These are phyloP conservation scores for Pelusios castaneus DNA, from an alignment of 2,113 vertebrate genomes.

Conservation along the genomic window DNA sequence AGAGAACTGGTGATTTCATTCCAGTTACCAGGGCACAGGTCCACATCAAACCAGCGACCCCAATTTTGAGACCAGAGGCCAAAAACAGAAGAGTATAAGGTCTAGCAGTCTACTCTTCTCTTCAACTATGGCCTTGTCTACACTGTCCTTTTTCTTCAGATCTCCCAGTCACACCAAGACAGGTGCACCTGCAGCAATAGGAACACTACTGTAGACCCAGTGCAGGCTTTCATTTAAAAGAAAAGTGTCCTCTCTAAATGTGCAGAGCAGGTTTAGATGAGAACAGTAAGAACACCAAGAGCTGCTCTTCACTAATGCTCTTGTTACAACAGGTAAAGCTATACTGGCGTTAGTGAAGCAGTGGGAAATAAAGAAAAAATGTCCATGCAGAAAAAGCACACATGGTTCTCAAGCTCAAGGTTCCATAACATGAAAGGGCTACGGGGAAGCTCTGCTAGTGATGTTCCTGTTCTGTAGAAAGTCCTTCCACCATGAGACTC, in stretches of 20 bases:
- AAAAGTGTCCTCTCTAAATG: not conserved
- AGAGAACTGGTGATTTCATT: slow-evolving; percentile 10
- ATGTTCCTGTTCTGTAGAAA: not conserved
- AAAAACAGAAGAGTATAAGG: not conserved
- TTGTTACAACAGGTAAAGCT: not conserved
- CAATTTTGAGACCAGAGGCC: slow-evolving; percentile 42
- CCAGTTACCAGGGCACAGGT: slow-evolving; percentile 3
- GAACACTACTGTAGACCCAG: not conserved
- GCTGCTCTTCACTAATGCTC: not conserved
- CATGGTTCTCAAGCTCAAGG: not conserved
- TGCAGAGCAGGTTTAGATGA: not conserved
- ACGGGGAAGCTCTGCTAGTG: not conserved
- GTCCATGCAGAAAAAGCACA: not conserved
- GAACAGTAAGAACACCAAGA: not conserved
- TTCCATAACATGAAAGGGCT: not conserved
- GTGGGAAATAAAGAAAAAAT: not conserved
- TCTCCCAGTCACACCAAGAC: not conserved
- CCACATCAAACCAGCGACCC: slow-evolving; percentile 58
- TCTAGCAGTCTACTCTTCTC: not conserved
- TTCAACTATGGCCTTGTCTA: not conserved
- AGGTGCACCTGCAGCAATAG: not conserved
- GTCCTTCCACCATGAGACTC: not conserved
- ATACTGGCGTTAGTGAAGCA: not conserved
- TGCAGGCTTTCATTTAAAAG: not conserved
- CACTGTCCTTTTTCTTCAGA: not conserved